A percentile compares a stretch with the other conserved stretches of the same genome.
Evolutionary conservation across 2,888 invertebrate species (phyloP).

Genomic region (Smittia aterrima): DNA sequence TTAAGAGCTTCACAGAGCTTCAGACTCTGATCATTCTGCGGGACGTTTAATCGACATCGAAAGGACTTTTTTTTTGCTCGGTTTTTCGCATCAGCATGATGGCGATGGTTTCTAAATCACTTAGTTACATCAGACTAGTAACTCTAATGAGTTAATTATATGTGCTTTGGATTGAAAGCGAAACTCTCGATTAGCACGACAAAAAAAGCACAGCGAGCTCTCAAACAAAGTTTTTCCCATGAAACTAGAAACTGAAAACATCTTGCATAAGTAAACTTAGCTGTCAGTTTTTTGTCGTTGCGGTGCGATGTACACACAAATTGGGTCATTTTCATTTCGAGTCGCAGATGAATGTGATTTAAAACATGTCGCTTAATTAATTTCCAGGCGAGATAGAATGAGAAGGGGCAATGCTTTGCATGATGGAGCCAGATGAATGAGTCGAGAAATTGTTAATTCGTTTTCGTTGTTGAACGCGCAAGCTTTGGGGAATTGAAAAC

Average conservation of each 20-base stretch:
- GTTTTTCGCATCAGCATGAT: too few species aligned
- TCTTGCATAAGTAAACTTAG: constrained; percentile 16
- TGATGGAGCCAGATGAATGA: background rate
- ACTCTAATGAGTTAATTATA: background rate
- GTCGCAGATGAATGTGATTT: background rate
- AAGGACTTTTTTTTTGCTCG: too few species aligned
- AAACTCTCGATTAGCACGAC: constrained; percentile 16
- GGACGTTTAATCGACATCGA: too few species aligned
- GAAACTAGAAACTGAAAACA: constrained; percentile 18
- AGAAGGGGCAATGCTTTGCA: background rate
- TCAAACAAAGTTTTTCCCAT: background rate
- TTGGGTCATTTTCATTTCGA: constrained; percentile 13
- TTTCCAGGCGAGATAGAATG: constrained; percentile 2
- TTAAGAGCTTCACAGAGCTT: too few species aligned
- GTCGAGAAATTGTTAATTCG: background rate
- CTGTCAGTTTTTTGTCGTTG: background rate
- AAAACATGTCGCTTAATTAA: constrained; percentile 7
- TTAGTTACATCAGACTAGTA: too few species aligned
- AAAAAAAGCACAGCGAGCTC: background rate
- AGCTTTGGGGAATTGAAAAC: background rate
- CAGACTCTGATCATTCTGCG: too few species aligned
- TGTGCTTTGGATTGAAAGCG: background rate
- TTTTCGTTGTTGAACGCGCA: background rate
- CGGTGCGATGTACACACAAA: constrained; percentile 7
- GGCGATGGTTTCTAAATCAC: background rate